Conservation (phyloP, 2,888 invertebrate species). For the Hemithea aestivaria region DNA sequence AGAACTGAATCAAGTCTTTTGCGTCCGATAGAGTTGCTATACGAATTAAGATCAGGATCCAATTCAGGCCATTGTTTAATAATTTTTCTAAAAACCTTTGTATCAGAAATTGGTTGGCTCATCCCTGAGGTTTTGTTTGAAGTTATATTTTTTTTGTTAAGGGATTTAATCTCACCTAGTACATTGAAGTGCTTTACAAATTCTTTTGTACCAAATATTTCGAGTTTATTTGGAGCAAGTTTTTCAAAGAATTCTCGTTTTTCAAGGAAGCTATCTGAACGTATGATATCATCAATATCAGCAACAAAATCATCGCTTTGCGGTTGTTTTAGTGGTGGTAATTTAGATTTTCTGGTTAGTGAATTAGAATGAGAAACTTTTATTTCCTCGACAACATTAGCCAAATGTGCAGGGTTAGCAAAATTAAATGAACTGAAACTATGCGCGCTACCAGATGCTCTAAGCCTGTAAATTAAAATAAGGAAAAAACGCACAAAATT, state of each 20-base stretch:
- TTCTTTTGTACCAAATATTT: conserved; percentile 12
- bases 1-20: conserved; percentile 16
- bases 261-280: conserved; percentile 29
- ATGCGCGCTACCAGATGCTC: conserved; percentile 27
- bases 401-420: conserved; percentile 25
- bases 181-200: conserved; percentile 12
- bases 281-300: conserved; percentile 21
- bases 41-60: conserved; percentile 7
- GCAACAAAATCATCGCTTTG: conserved; percentile 11
- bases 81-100: conserved; percentile 15
- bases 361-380: conserved; percentile 26
- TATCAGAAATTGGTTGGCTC: conserved; percentile 9
- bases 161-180: conserved; percentile 18
- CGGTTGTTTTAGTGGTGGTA: conserved; percentile 8
- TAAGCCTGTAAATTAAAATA: conserved; percentile 41
- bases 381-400: conserved; percentile 26
- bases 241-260: conserved; percentile 15
- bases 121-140: neutral
- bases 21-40: neutral
- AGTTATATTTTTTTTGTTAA: conserved; percentile 8
- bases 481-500: neutral
- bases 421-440: conserved; percentile 27
- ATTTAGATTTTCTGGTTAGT: conserved; percentile 22
- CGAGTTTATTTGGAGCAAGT: conserved; percentile 7
- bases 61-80: conserved; percentile 16